phyloP scores from a whole-genome alignment of 1,140 invertebrate genomes.

The Ganaspis sp. region DNA sequence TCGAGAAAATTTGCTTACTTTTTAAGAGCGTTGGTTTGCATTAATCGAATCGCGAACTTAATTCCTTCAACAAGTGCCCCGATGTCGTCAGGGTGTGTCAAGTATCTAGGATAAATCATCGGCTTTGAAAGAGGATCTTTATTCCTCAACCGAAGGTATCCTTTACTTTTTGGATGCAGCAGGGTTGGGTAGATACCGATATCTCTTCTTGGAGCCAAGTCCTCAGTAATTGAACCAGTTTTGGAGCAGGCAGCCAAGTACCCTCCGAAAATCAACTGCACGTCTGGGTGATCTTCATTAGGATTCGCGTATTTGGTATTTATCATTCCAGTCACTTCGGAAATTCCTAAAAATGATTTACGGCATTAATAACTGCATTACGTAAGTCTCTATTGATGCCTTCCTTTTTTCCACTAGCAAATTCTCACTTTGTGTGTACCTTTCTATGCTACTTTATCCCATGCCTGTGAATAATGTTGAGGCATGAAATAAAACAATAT shows the following conservation, averaged over 20 bases:
- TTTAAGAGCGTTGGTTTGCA: slow-evolving; percentile 81
- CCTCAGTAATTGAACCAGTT: slow-evolving; percentile 88
- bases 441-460: too few species aligned
- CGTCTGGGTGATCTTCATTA: slow-evolving; percentile 86
- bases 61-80: slow-evolving; percentile 85
- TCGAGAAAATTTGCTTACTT: too few species aligned
- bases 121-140: slow-evolving; percentile 87
- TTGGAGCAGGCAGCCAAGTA: slow-evolving; percentile 88
- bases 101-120: slow-evolving; percentile 89
- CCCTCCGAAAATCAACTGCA: slow-evolving; percentile 91
- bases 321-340: slow-evolving; percentile 88
- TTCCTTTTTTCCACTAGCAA: too few species aligned
- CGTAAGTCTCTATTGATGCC: neutral
- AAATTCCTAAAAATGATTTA: slow-evolving; percentile 79
- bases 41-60: slow-evolving; percentile 83
- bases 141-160: slow-evolving; percentile 83
- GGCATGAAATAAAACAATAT: too few species aligned
- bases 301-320: slow-evolving; percentile 88
- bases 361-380: neutral
- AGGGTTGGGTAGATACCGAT: slow-evolving; percentile 82
- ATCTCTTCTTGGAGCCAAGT: slow-evolving; percentile 72
- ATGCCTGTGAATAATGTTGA: too few species aligned
- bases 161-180: slow-evolving; percentile 88
- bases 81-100: slow-evolving; percentile 85
- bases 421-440: too few species aligned